These are phyloP conservation scores for Megaceryle maxima DNA, from an alignment of 2,113 vertebrate species.

Conservation along the genomic window DNA sequence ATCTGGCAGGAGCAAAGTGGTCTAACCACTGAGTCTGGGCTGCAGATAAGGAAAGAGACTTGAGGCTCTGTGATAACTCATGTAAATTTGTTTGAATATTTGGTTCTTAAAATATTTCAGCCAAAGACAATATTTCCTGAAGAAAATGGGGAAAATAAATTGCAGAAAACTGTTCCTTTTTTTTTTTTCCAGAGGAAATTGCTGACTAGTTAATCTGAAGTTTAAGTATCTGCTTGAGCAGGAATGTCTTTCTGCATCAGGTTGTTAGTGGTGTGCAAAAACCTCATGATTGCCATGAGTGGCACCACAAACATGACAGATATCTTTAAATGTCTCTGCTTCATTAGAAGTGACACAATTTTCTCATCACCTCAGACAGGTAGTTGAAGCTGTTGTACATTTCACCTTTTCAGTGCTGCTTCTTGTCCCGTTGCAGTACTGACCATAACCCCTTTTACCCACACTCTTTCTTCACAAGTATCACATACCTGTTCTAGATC, in stretches of 20 bases:
- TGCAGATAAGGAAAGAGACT: neutral
- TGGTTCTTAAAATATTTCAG: neutral
- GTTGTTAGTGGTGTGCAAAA: neutral
- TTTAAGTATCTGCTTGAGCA: neutral
- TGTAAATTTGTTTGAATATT: neutral
- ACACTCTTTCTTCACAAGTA: neutral
- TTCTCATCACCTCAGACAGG: neutral
- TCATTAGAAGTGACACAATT: neutral
- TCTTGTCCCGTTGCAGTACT: neutral
- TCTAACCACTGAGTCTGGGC: neutral
- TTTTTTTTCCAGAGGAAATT: neutral
- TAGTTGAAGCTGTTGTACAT: neutral
- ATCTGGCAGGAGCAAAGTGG: neutral
- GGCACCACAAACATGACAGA: neutral
- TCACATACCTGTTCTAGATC: neutral
- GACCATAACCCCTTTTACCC: neutral
- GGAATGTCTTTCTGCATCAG: neutral
- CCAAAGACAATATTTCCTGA: neutral
- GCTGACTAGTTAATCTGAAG: neutral
- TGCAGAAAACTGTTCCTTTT: neutral
- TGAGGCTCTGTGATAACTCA: neutral
- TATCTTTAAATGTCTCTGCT: neutral
- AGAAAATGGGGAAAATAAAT: neutral
- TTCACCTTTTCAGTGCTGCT: neutral
- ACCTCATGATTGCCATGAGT: neutral